Evolutionary conservation across 2,888 invertebrate genomes (phyloP), one percentile per base, ranked within the genome.

Genomic region (Drosophila acutilabella): DNA sequence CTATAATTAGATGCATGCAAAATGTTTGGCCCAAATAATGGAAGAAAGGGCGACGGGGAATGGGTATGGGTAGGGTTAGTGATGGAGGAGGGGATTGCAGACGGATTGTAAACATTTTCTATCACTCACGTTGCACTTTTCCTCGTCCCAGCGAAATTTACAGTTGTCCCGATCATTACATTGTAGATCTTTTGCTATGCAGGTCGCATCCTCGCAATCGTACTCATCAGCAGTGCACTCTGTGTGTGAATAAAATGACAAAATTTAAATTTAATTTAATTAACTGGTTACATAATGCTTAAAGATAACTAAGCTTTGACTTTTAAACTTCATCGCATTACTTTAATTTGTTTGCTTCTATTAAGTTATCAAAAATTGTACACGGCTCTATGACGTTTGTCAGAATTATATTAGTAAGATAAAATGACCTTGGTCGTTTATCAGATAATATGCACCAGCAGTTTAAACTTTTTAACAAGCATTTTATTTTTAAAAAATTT

Each of bases 161-260:
- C 98, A 98, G 92, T 98, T 97, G 57, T 94, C 94, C 41, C 94
- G 93, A 0, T 93, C 90, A 91, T 98, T 96, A 91, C 98, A 98
- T 62, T 91, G 93, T 38, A 98, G 93, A 0, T 91, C 86, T 0
- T 76, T 78, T 36, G 95, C 94, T 73, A 98, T 98, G 93, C 98
- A 98, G 0, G 96, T 96, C 58, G 95, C 95, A 91, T 98, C 98
- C 81, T 97, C 96, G 89, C 98, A 98, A 92, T 97, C 96, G 88
- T 96, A 97, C 84, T 97, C 97, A 0, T 89, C 91, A 94, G 70
- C 79, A n/a, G 72, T 57, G 71, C 89, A 90, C 11, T 3, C 45
- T 57, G 36, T 56, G 13, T 11, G 20, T 5, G 30, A 16, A 44
- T 6, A 6, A 23, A 23, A 23, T 23, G 6, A 30, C 2, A 30